Evolutionary conservation across 1,140 invertebrate genomes (phyloP).

Genomic region (Cyrtorhinus lividipennis): DNA sequence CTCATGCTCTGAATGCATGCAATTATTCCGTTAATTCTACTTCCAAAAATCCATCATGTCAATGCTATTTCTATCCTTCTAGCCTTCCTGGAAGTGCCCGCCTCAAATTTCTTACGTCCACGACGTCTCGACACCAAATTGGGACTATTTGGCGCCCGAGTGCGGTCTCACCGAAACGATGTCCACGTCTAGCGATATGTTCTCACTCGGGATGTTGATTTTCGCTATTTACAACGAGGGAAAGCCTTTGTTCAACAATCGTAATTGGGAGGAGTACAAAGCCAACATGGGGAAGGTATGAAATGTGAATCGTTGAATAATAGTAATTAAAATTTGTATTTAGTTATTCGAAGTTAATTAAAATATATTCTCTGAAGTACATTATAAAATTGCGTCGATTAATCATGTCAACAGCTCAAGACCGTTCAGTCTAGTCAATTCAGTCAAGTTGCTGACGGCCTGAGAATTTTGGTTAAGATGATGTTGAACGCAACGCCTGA

Average conservation of each 20-base stretch:
- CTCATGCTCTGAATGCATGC: too few species aligned
- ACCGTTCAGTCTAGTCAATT: slow-evolving; percentile 46
- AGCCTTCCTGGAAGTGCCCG: slow-evolving; percentile 57
- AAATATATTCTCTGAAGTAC: too few species aligned
- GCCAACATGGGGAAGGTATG: slow-evolving; percentile 25
- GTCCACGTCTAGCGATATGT: slow-evolving; percentile 73
- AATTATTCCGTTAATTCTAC: too few species aligned
- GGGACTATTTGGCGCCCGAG: slow-evolving; percentile 79
- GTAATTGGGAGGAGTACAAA: slow-evolving; percentile 24
- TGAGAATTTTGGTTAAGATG: slow-evolving; percentile 71
- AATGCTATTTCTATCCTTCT: too few species aligned
- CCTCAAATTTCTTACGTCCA: slow-evolving; percentile 65
- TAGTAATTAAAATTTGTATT: too few species aligned
- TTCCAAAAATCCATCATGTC: too few species aligned
- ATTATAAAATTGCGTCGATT: too few species aligned
- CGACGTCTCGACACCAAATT: slow-evolving; percentile 56
- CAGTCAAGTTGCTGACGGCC: slow-evolving; percentile 53
- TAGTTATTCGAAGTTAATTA: too few species aligned
- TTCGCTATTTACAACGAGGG: slow-evolving; percentile 59
- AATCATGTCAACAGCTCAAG: too few species aligned
- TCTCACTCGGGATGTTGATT: slow-evolving; percentile 70
- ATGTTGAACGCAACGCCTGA: slow-evolving; percentile 68
- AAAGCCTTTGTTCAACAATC: slow-evolving; percentile 41
- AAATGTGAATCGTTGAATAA: too few species aligned
- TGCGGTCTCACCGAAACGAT: slow-evolving; percentile 47